Base-by-base conservation (phyloP, 2,888 invertebrate species). In the Acleris sparsana region DNA sequence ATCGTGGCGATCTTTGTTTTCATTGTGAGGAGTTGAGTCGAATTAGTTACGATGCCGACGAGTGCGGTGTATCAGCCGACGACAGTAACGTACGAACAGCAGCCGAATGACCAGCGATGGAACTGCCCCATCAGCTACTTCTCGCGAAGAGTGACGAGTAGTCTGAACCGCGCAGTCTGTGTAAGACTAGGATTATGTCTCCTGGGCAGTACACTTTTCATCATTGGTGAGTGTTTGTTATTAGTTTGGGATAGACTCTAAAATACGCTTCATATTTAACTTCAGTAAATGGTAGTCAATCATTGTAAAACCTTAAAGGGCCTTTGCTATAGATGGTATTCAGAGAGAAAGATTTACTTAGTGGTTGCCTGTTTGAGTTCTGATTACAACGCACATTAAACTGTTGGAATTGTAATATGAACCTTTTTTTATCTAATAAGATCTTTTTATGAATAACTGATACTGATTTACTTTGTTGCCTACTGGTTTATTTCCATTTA, bases 21-120 rank as follows among this genome's bases (percentile, higher is more conserved):
- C 60, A 62, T 71, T 79, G 53, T 70, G 65, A 72, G 51, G 53
- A 62, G 55, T 63, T 67, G 58, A 53, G 57, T 52, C 43, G 46
- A 70, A 69, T 59, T 64, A 65, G 63, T 73, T 76, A 93, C 86
- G 83, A 95, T 95, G 95, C 95, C 95, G 73, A 93, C 94, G 64
- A 95, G 95, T 82, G 95, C 96, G 68, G 96, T 96, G 56, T 96
- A 96, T 87, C 96, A 96, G 84, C 96, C 96, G 17, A 96, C 96
- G 69, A 96, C 96, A 72, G 95, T 96, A 72, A 95, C 95, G 63
- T 96, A 96, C 82, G 96, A 96, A 83, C 93, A 93, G 73, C 93
- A 93, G 75, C 92, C 92, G n/a, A 84, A 80, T 57, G 94, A 94
- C 67, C 93, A 94, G 85, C 82, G 93, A 82, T 86, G 93, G 94